These are phyloP conservation scores for Aplysia californica DNA, from an alignment of 1,140 invertebrate genomes.

Conservation along the genomic window DNA sequence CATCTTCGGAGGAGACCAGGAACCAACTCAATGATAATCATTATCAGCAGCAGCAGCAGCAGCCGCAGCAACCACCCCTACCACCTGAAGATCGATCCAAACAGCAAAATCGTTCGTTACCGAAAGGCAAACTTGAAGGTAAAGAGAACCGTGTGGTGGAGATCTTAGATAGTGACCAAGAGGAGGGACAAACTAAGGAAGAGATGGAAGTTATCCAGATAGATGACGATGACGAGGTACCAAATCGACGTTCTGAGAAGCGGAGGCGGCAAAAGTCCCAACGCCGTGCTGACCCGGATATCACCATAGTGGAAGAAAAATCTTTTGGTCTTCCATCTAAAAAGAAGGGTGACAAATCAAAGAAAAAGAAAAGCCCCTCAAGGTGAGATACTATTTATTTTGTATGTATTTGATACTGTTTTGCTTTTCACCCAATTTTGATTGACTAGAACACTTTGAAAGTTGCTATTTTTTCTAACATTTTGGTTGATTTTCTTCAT, in stretches of 20 bases:
- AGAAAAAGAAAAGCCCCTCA: conserved; percentile 23
- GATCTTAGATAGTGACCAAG: conserved; percentile 27
- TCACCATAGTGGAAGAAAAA: conserved; percentile 21
- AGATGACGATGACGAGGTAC: conserved; percentile 27
- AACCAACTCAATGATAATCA: too few relatives aligned
- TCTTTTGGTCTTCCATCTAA: background rate
- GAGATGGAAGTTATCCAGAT: conserved; percentile 31
- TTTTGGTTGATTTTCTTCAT: too few relatives aligned
- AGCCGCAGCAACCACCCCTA: background rate
- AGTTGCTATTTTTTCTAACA: too few relatives aligned
- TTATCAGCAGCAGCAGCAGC: background rate
- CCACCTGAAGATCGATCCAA: background rate
- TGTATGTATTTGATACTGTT: too few relatives aligned
- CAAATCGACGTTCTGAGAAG: background rate
- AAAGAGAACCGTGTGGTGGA: conserved; percentile 21
- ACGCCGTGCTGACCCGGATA: conserved; percentile 5
- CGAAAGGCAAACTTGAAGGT: background rate
- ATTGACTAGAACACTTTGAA: too few relatives aligned
- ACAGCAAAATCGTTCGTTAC: background rate
- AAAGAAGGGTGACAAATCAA: conserved; percentile 38
- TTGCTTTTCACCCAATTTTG: too few relatives aligned
- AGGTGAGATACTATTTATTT: too few relatives aligned
- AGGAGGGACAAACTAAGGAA: conserved; percentile 1
- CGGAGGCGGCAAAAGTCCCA: conserved; percentile 30
- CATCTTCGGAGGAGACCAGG: background rate